Conservation (phyloP, 2,888 invertebrate genomes). For the Agonum fuliginosum region DNA sequence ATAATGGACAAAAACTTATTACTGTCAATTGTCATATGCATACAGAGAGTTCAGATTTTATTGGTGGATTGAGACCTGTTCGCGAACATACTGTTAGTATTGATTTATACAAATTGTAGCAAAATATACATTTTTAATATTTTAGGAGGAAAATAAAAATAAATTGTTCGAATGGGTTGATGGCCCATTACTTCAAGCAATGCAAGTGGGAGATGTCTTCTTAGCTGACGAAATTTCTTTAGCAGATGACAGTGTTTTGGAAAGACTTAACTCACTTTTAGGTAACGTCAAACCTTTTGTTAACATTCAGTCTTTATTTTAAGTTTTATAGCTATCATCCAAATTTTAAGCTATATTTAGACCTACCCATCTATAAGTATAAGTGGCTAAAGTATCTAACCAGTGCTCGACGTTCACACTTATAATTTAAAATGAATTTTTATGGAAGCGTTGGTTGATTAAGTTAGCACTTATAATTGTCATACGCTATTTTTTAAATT, state of each 20-base stretch:
- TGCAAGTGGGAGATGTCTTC: constrained; percentile 91
- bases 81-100: constrained; percentile 74
- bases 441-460: no score
- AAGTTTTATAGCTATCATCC: no score
- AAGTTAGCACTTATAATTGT: no score
- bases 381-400: no score
- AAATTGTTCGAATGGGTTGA: constrained; percentile 98
- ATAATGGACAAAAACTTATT: constrained; percentile 80
- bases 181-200: constrained; percentile 94
- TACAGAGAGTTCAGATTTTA: constrained; percentile 97
- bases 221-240: constrained; percentile 99
- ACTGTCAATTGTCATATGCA: constrained; percentile 99
- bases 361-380: no score
- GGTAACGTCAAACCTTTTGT: constrained; percentile 70
- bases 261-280: constrained; percentile 95
- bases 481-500: no score
- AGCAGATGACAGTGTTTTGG: constrained; percentile 98
- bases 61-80: constrained; percentile 95
- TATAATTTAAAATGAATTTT: no score
- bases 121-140: neutral
- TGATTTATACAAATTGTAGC: no score
- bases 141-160: constrained; percentile 67
- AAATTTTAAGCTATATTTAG: no score
- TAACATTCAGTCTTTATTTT: no score
- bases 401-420: no score